Evolutionary conservation across 2,113 vertebrate genomes (phyloP).

Genomic region (Pelodiscus sinensis): DNA sequence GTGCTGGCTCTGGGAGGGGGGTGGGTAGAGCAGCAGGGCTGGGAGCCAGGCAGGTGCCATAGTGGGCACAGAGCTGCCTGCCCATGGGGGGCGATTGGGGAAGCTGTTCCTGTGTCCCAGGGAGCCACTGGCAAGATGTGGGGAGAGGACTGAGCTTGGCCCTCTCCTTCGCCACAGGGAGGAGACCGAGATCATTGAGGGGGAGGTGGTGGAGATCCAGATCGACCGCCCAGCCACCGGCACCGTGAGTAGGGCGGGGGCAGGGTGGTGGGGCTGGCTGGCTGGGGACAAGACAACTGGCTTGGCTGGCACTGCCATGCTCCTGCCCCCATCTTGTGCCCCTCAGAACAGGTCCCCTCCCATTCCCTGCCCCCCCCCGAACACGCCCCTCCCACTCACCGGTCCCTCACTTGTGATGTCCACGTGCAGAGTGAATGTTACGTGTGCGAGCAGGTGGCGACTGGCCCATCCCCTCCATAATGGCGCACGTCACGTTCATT

Average conservation of each 20-base stretch:
- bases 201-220: constrained; percentile 96
- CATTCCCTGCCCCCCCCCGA: neutral
- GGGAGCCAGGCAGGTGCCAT: neutral
- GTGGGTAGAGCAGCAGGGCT: neutral
- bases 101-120: too few relatives aligned
- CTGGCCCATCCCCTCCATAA: too few relatives aligned
- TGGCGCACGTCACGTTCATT: too few relatives aligned
- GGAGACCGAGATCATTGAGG: constrained; percentile 95
- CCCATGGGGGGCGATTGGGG: neutral
- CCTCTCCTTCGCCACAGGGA: constrained; percentile 78
- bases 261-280: neutral
- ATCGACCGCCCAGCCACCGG: constrained; percentile 95
- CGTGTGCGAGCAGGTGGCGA: too few relatives aligned
- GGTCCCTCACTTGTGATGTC: too few relatives aligned
- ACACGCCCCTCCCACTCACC: too few relatives aligned
- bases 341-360: neutral
- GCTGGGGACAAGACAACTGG: neutral
- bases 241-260: constrained; percentile 79
- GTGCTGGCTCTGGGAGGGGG: too few relatives aligned
- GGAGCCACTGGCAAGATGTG: neutral
- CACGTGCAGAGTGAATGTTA: too few relatives aligned
- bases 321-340: neutral
- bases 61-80: too few relatives aligned
- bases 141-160: accelerated
- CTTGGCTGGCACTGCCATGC: neutral